These are phyloP conservation scores for Gambusia affinis DNA, from an alignment of 2,113 vertebrate species.

Conservation along the genomic window DNA sequence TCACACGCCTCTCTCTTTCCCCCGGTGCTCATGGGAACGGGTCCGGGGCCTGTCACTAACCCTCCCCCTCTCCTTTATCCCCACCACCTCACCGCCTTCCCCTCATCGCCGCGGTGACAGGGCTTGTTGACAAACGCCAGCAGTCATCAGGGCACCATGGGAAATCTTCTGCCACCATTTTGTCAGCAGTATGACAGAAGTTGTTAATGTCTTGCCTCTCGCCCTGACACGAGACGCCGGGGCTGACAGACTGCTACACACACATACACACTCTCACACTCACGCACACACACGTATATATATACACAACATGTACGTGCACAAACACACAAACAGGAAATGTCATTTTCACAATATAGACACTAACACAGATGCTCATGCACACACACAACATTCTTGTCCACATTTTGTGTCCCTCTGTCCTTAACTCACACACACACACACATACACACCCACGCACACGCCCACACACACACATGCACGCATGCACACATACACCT, in stretches of 20 bases:
- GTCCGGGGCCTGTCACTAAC: constrained; percentile 97
- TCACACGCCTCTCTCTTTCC: constrained; percentile 73
- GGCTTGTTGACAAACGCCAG: constrained; percentile 99
- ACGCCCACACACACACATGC: background rate
- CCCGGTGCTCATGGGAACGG: constrained; percentile 94
- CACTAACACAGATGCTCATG: constrained; percentile 35
- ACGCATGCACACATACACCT: no score
- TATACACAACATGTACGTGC: background rate
- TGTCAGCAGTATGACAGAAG: constrained; percentile 99
- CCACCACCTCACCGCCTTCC: constrained; percentile 83
- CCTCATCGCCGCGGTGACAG: constrained; percentile 94
- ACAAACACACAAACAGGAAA: constrained; percentile 57
- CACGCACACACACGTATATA: constrained; percentile 13
- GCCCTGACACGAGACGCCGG: constrained; percentile 95
- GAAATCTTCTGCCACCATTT: constrained; percentile 99
- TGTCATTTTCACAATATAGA: constrained; percentile 29
- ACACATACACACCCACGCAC: background rate
- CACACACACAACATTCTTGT: constrained; percentile 61
- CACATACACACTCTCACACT: constrained; percentile 6
- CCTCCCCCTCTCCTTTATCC: constrained; percentile 81
- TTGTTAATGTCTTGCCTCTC: constrained; percentile 99
- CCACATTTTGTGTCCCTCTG: constrained; percentile 71
- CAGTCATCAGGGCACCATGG: constrained; percentile 99
- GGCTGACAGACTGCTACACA: constrained; percentile 87
- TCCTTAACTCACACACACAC: constrained; percentile 49